These are phyloP conservation scores for Lacerta bilineata DNA, from an alignment of 2,797 vertebrate genomes.

Conservation along the genomic window DNA sequence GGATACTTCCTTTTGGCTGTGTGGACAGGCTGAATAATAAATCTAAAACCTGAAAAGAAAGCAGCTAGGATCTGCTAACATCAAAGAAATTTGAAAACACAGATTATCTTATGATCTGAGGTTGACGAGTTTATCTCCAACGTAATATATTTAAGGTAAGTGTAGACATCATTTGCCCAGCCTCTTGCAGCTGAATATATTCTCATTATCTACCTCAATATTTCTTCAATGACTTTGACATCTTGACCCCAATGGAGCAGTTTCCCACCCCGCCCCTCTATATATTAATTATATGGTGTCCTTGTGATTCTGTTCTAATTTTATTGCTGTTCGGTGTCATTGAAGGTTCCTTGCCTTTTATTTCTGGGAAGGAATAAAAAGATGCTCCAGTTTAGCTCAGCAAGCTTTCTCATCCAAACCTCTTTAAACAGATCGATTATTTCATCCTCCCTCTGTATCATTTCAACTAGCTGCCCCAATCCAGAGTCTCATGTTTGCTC, in stretches of 20 bases:
- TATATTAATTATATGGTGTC: slow-evolving; percentile 13
- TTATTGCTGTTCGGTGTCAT: background rate
- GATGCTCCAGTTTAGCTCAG: background rate
- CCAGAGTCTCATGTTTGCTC: background rate
- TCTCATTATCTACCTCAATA: slow-evolving; percentile 1
- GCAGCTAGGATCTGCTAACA: background rate
- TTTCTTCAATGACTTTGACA: slow-evolving; percentile 8
- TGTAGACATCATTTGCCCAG: background rate
- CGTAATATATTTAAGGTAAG: background rate
- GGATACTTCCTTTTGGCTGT: background rate
- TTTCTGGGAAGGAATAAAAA: background rate
- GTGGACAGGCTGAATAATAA: background rate
- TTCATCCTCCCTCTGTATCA: background rate
- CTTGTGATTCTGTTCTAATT: background rate
- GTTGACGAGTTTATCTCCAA: background rate
- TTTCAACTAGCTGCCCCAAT: background rate
- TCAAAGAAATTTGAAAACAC: background rate
- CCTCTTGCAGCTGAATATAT: background rate
- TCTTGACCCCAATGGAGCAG: background rate
- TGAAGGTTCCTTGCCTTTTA: background rate
- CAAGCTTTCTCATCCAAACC: background rate
- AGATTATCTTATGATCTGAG: background rate
- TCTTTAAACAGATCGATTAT: background rate
- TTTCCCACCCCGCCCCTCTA: background rate
- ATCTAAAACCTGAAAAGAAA: background rate